A percentile compares a stretch with the other conserved stretches of the same genome.
Conservation (phyloP, 2,113 vertebrate genomes). For the Amphiprion percula region DNA sequence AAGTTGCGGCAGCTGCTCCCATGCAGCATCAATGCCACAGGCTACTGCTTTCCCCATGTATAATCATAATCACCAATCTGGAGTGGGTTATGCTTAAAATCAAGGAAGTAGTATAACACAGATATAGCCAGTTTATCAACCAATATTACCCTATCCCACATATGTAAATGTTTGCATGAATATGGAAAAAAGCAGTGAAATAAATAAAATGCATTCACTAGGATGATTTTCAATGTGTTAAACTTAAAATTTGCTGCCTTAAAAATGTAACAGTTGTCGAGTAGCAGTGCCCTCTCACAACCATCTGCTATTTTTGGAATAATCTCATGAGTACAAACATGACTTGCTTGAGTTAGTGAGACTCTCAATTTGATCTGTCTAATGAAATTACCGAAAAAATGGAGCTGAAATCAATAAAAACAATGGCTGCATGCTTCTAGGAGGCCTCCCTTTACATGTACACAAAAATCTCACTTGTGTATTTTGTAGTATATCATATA, state of each 20-base stretch:
- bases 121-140: not conserved
- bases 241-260: not conserved
- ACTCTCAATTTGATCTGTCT: not conserved
- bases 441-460: not conserved
- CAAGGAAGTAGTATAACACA: not conserved
- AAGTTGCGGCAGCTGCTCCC: not conserved
- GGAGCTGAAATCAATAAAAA: not conserved
- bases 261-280: not conserved
- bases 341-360: not conserved
- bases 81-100: not conserved
- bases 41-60: not conserved
- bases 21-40: not conserved
- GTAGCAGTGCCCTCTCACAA: constrained; percentile 4
- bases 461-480: not conserved
- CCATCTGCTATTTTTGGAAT: not conserved
- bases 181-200: not conserved
- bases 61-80: not conserved
- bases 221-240: not conserved
- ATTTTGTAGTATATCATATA: not conserved
- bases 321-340: not conserved
- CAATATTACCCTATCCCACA: not conserved
- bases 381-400: not conserved
- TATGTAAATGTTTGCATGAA: not conserved
- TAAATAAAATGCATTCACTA: not conserved
- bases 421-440: not conserved